Base-by-base conservation (phyloP, 2,797 vertebrate genomes). In the Poeciliopsis gracilis region DNA sequence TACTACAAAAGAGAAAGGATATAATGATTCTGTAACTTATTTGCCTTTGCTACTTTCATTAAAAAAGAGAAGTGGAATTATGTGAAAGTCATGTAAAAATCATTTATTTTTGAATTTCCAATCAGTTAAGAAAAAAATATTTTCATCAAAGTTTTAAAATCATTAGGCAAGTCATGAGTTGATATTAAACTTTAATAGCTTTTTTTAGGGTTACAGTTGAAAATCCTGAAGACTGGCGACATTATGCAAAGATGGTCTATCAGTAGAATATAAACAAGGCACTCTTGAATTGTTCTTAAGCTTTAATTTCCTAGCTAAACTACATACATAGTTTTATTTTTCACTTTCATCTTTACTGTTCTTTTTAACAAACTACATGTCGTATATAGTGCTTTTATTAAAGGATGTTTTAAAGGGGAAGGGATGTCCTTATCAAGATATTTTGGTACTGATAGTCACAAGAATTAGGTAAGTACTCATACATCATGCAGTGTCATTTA, bases 21-120 rank as follows among this genome's bases (percentile, higher is more conserved):
- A 86, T 77, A 86, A 77, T 72, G 75, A 81, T 72, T 88, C 82
- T 80, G 77, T 90, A 85, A 89, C 80, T 86, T 88, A 82, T 93
- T 92, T 91, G 90, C 90, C 92, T 92, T 91, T 93, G 86, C 78
- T 84, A 85, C 80, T 67, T 90, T 91, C 28, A 76, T 84, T 90
- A 85, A 69, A 86, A 87, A 84, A 81, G 82, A 88, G 77, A 82
- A 80, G 72, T 33, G 63, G 36, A 86, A 72, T 84, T 73, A 72
- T 84, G 75, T 89, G 82, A 41, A 92, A 93, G 89, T 89, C 91
- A 90, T 91, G 82, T 82, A 18, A 85, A 82, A 25, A 67, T 38
- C 0, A 74, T 71, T 76, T 76, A 57, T 84, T 84, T 67, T 91
- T 87, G 23, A 67, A 87, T 66, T 78, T 81, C 69, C 78, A 47